phyloP scores from a whole-genome alignment of 92 coral and sea anemone genomes.

The Paramuricea clavata region DNA sequence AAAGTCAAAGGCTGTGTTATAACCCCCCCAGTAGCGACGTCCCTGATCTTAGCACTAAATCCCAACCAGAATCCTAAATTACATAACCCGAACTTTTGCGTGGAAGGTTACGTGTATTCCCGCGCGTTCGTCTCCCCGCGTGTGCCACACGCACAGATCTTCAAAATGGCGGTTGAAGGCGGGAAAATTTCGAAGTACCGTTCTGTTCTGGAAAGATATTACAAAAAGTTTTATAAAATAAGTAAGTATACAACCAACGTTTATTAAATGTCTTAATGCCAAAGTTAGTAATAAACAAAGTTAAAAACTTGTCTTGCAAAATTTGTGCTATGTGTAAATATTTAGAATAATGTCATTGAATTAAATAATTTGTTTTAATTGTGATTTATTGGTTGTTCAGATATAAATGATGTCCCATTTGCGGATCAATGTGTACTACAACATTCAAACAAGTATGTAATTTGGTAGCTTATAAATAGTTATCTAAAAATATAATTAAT shows the following conservation, averaged over 20 bases:
- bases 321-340: neutral
- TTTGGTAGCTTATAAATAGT: neutral
- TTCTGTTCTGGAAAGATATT: conserved; percentile 38
- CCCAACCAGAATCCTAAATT: no score
- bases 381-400: conserved; percentile 54
- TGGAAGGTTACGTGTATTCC: neutral
- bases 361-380: neutral
- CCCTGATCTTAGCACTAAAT: no score
- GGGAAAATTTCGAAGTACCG: conserved; percentile 9
- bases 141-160: neutral
- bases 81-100: no score
- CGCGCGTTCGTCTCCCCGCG: neutral
- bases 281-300: neutral
- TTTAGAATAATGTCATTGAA: neutral
- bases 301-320: neutral
- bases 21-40: no score
- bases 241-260: neutral
- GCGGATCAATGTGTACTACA: conserved; percentile 95
- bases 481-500: no score
- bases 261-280: neutral
- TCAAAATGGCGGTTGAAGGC: conserved; percentile 27
- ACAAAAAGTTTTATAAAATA: conserved; percentile 24
- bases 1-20: no score
- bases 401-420: conserved; percentile 72
- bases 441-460: conserved; percentile 94